Conservation (phyloP, 2,797 vertebrate species). For the Crossoptilon crossoptilon region DNA sequence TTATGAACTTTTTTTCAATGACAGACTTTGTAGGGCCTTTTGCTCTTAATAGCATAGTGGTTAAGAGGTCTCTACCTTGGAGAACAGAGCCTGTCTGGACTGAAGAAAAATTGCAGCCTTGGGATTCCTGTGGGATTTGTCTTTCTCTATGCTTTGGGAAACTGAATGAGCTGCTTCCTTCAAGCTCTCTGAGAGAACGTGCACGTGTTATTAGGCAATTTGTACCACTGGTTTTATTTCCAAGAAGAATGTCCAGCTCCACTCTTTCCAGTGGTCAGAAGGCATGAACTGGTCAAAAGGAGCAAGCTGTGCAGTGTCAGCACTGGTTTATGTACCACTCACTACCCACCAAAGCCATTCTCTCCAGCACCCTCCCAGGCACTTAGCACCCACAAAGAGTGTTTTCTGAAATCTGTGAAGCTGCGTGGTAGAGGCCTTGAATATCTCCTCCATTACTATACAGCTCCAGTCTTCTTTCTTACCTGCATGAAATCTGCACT, state of each 20-base stretch:
- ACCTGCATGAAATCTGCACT: background rate
- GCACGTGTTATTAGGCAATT: background rate
- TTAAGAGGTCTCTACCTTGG: background rate
- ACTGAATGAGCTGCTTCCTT: background rate
- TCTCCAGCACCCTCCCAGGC: background rate
- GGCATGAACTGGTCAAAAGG: background rate
- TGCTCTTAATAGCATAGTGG: background rate
- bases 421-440: background rate
- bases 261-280: background rate
- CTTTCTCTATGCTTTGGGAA: background rate
- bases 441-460: background rate
- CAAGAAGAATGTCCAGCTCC: background rate
- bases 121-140: conserved; percentile 21
- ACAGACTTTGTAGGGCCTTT: background rate
- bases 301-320: background rate
- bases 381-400: background rate
- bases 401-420: background rate
- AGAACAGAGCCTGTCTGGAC: background rate
- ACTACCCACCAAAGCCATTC: fast-evolving
- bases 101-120: background rate
- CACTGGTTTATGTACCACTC: background rate
- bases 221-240: background rate
- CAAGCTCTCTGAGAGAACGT: background rate
- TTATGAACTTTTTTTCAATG: background rate
- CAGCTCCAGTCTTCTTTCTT: background rate